These are phyloP conservation scores for Diarsia brunnea DNA, from an alignment of 2,888 invertebrate species.

Conservation along the genomic window DNA sequence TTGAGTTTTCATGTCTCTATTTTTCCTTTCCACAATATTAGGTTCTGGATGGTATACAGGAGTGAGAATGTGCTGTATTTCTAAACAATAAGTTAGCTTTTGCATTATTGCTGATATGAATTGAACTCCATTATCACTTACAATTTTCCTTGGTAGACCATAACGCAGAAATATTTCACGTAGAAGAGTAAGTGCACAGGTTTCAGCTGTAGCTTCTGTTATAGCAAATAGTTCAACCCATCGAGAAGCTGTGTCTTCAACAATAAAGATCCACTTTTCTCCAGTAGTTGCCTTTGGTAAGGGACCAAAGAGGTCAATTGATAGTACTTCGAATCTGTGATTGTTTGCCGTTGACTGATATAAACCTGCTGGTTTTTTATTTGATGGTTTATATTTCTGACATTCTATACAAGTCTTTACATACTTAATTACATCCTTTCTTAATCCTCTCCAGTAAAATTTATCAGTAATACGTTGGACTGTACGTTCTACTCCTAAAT, in stretches of 20 bases:
- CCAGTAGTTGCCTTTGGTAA: slow-evolving; percentile 14
- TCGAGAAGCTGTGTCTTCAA: slow-evolving; percentile 21
- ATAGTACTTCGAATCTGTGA: neutral
- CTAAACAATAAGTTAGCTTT: neutral
- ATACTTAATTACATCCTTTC: neutral
- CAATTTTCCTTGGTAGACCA: slow-evolving; percentile 1
- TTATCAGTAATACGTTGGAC: neutral
- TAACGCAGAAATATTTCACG: slow-evolving; percentile 9
- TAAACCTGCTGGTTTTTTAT: too few species aligned
- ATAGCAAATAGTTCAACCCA: slow-evolving; percentile 13
- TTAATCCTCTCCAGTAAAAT: neutral
- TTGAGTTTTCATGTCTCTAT: slow-evolving; percentile 39
- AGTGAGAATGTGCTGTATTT: neutral
- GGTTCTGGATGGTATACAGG: slow-evolving; percentile 15
- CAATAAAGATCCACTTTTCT: slow-evolving; percentile 15
- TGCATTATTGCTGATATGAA: too few species aligned
- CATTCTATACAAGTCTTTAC: slow-evolving; percentile 1
- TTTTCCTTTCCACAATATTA: slow-evolving; percentile 39
- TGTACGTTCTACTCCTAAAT: neutral
- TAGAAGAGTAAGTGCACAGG: neutral
- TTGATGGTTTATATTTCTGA: slow-evolving; percentile 5
- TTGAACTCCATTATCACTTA: slow-evolving; percentile 8
- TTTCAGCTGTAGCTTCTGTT: neutral
- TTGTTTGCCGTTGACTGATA: slow-evolving; percentile 3
- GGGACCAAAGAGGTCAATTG: slow-evolving; percentile 19